phyloP scores from a whole-genome alignment of 2,888 invertebrate genomes.

The Acleris emargana region DNA sequence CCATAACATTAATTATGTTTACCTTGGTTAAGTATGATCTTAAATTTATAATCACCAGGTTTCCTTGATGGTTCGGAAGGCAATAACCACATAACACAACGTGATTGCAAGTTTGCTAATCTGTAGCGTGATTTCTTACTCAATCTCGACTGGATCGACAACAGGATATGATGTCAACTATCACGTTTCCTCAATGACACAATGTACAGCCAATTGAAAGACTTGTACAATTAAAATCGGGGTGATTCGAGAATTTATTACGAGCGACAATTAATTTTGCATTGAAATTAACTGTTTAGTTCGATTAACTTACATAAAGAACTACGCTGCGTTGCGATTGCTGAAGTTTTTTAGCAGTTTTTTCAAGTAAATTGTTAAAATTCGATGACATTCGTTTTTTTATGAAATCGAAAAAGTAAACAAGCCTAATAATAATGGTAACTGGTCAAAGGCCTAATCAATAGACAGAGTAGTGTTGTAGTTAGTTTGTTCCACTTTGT shows the following conservation, averaged over 20 bases:
- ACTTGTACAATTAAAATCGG: slow-evolving; percentile 17
- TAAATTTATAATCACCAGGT: neutral
- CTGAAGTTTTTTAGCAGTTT: too few species aligned
- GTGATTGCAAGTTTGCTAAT: slow-evolving; percentile 13
- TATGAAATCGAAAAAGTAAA: too few species aligned
- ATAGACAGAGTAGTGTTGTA: too few species aligned
- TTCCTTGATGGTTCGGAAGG: slow-evolving; percentile 22
- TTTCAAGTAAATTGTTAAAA: too few species aligned
- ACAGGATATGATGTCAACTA: slow-evolving; percentile 34
- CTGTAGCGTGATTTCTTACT: slow-evolving; percentile 16
- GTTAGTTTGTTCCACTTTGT: too few species aligned
- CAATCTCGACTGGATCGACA: slow-evolving; percentile 15
- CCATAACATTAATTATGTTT: neutral
- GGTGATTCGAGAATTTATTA: slow-evolving; percentile 5
- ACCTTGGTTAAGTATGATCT: neutral
- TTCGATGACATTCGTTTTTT: too few species aligned
- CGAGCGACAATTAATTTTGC: slow-evolving; percentile 1
- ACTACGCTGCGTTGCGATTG: too few species aligned
- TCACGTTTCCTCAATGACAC: slow-evolving; percentile 23
- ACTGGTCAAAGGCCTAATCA: too few species aligned
- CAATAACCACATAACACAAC: slow-evolving; percentile 15
- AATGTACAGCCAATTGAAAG: slow-evolving; percentile 14
- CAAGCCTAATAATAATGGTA: too few species aligned
- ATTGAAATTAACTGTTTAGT: neutral
- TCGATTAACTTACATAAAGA: neutral